A percentile compares a stretch with the other conserved stretches of the same genome.
phyloP scores from a whole-genome alignment of 2,888 invertebrate genomes.

The Argynnis bischoffii region DNA sequence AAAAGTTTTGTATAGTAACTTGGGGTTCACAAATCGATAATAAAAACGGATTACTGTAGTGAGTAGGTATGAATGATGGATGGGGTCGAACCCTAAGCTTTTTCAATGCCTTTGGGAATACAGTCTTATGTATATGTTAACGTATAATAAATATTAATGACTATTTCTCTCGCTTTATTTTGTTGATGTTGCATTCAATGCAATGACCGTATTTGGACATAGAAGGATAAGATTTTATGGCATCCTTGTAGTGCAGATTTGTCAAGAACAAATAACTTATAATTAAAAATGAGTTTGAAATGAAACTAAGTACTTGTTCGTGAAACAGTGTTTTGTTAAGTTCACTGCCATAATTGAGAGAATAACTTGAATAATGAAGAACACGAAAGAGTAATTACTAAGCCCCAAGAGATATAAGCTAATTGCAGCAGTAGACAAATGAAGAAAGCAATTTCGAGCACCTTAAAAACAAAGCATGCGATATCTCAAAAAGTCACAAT shows the following conservation, averaged over 20 bases:
- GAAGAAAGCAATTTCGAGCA: constrained; percentile 26
- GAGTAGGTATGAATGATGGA: constrained; percentile 37
- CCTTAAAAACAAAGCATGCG: constrained; percentile 33
- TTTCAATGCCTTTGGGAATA: constrained; percentile 28
- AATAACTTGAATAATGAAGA: constrained; percentile 9
- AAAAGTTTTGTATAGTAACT: constrained; percentile 17
- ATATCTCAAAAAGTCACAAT: constrained; percentile 49
- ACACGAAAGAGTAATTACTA: constrained; percentile 28
- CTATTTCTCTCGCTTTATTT: constrained; percentile 2
- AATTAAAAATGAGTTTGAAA: not conserved
- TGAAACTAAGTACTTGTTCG: not conserved
- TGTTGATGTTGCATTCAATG: not conserved
- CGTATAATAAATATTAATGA: constrained; percentile 24
- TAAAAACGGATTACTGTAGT: constrained; percentile 39
- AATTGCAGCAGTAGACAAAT: constrained; percentile 24
- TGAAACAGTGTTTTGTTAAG: not conserved
- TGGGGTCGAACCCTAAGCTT: constrained; percentile 35
- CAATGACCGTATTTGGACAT: not conserved
- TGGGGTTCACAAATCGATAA: constrained; percentile 38
- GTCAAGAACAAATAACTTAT: not conserved
- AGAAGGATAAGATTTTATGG: not conserved
- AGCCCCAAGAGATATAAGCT: constrained; percentile 15
- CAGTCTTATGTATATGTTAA: constrained; percentile 23
- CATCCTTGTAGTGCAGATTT: not conserved
- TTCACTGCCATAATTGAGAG: not conserved